These are phyloP conservation scores for Idaea dimidiata DNA, from an alignment of 2,888 invertebrate genomes.

Conservation along the genomic window DNA sequence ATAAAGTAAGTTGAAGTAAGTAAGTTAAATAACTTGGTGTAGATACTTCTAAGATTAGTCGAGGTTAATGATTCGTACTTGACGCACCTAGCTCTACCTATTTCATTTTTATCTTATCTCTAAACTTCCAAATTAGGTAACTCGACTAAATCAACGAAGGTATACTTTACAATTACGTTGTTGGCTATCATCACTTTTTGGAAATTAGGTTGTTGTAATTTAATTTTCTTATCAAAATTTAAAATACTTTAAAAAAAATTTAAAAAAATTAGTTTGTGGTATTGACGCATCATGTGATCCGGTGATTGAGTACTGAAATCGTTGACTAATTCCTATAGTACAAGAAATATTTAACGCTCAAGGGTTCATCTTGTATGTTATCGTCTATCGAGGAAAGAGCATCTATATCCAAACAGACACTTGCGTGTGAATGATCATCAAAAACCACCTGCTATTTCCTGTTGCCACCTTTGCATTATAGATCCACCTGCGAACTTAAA, in stretches of 20 bases:
- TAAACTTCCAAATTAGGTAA: slow-evolving; percentile 31
- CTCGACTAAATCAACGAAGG: slow-evolving; percentile 13
- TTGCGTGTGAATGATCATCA: not conserved
- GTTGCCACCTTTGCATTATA: not conserved
- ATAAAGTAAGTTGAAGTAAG: slow-evolving; percentile 17
- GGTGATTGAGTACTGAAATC: not conserved
- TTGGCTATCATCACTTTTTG: not conserved
- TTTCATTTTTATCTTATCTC: slow-evolving; percentile 40
- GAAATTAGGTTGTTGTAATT: not conserved
- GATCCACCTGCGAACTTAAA: not conserved
- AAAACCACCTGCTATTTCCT: not conserved
- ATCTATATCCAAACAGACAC: not conserved
- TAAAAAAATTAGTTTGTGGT: not conserved
- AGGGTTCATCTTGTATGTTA: too few relatives aligned
- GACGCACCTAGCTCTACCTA: slow-evolving; percentile 12
- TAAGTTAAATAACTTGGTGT: not conserved
- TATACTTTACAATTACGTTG: not conserved
- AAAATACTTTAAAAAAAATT: too few relatives aligned
- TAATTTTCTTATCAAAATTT: not conserved
- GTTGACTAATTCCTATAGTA: too few relatives aligned
- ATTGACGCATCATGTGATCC: not conserved
- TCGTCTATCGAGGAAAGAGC: not conserved
- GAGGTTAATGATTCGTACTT: slow-evolving; percentile 31
- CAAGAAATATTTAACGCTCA: too few relatives aligned
- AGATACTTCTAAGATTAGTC: slow-evolving; percentile 16